These are phyloP conservation scores for Clinocottus analis DNA, from an alignment of 2,113 vertebrate genomes.

Conservation along the genomic window DNA sequence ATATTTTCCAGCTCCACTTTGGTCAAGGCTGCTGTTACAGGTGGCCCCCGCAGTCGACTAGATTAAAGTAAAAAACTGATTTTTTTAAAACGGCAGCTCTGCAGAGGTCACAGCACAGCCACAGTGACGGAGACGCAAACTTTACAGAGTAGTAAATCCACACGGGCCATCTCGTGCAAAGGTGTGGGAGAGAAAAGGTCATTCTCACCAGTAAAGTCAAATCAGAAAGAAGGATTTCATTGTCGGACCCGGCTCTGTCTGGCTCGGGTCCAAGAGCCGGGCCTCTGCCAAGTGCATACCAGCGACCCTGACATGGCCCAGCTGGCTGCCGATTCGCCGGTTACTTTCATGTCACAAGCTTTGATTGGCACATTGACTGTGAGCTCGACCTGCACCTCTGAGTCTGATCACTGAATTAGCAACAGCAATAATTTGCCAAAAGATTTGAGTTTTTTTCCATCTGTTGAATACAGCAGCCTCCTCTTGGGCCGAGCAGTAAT, in stretches of 20 bases:
- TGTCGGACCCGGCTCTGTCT: slow-evolving; percentile 42
- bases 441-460: too few species aligned
- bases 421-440: background rate
- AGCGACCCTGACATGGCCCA: slow-evolving; percentile 38
- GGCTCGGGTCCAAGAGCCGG: slow-evolving; percentile 41
- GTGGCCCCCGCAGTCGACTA: slow-evolving; percentile 21
- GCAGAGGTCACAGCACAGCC: slow-evolving; percentile 35
- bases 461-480: slow-evolving; percentile 18
- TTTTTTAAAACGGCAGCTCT: slow-evolving; percentile 54
- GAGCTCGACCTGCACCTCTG: background rate
- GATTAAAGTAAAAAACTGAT: background rate
- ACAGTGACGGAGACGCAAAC: slow-evolving; percentile 32
- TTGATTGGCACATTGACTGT: slow-evolving; percentile 24
- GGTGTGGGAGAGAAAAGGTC: slow-evolving; percentile 60
- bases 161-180: slow-evolving; percentile 19
- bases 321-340: slow-evolving; percentile 15
- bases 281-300: slow-evolving; percentile 68
- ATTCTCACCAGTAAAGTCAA: slow-evolving; percentile 73
- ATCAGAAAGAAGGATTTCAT: slow-evolving; percentile 59
- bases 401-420: slow-evolving; percentile 2
- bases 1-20: background rate
- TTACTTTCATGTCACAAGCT: slow-evolving; percentile 6
- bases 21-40: slow-evolving; percentile 7
- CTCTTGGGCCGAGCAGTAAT: slow-evolving; percentile 14
- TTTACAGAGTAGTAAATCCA: slow-evolving; percentile 68